Conservation (phyloP, 2,797 vertebrate genomes). For the Mormyrops attenuatus region DNA sequence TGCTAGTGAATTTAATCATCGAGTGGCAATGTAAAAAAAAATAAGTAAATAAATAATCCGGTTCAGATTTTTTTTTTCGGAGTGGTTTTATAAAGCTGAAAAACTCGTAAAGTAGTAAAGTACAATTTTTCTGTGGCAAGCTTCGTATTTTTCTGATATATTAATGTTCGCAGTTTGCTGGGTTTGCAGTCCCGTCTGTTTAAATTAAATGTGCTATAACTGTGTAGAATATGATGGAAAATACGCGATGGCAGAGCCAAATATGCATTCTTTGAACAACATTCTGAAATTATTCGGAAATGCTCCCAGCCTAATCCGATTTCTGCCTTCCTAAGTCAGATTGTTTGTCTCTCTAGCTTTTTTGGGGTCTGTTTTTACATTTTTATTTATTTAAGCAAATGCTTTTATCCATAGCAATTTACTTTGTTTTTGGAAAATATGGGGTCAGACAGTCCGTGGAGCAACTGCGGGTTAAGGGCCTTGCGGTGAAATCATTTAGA, state of each 20-base stretch:
- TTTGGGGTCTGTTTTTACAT: not conserved
- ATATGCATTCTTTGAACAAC: not conserved
- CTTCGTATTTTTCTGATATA: not conserved
- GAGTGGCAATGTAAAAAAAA: not conserved
- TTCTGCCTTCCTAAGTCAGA: not conserved
- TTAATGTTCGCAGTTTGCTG: not conserved
- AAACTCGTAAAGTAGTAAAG: not conserved
- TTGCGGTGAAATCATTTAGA: not conserved
- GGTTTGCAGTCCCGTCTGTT: not conserved
- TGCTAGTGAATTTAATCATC: not conserved
- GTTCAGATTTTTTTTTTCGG: not conserved
- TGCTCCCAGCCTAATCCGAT: not conserved
- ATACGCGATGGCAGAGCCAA: not conserved
- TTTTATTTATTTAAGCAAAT: not conserved
- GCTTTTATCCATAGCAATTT: not conserved
- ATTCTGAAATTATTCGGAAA: not conserved
- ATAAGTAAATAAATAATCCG: not conserved
- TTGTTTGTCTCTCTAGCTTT: not conserved
- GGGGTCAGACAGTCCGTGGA: not conserved
- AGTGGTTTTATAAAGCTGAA: slow-evolving; percentile 5
- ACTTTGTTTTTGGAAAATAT: not conserved
- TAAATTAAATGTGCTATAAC: not conserved
- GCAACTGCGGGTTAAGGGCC: not conserved
- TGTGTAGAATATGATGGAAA: not conserved
- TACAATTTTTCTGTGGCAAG: not conserved